Evolutionary conservation across 2,797 vertebrate species (phyloP).

Genomic region (Lutra lutra): DNA sequence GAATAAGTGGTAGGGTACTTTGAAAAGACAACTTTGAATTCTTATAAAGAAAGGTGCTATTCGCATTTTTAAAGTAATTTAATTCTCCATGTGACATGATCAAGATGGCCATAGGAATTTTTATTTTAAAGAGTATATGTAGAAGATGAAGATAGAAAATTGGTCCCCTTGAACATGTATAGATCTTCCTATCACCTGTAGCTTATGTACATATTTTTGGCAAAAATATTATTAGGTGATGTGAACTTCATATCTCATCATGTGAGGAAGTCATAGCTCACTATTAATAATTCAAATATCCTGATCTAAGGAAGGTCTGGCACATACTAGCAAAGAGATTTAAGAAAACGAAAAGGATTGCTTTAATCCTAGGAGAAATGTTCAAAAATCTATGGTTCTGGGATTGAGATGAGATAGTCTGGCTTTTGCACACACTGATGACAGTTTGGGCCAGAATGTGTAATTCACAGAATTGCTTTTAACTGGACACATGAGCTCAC

Average conservation of each 20-base stretch:
- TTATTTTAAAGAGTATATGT: not conserved
- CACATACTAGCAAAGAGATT: slow-evolving; percentile 1
- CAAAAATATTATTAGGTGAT: not conserved
- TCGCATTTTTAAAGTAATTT: slow-evolving; percentile 12
- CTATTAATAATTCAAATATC: not conserved
- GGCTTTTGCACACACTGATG: not conserved
- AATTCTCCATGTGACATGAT: not conserved
- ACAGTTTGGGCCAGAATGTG: not conserved
- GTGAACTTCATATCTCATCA: not conserved
- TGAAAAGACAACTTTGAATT: not conserved
- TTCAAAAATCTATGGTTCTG: not conserved
- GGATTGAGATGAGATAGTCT: not conserved
- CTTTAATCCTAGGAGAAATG: not conserved
- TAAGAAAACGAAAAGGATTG: not conserved
- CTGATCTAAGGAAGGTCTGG: not conserved
- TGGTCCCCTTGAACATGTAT: not conserved
- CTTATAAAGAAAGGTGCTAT: not conserved
- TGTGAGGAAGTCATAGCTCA: not conserved
- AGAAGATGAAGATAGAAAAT: not conserved
- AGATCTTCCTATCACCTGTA: not conserved
- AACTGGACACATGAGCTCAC: not conserved
- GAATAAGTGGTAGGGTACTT: not conserved
- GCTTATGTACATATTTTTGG: not conserved
- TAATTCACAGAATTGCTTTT: not conserved
- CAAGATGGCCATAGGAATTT: not conserved